Percentiles rank a stretch among this genome's conserved stretches.
Evolutionary conservation across 2,113 vertebrate species (phyloP).

Genomic region (Conger conger): DNA sequence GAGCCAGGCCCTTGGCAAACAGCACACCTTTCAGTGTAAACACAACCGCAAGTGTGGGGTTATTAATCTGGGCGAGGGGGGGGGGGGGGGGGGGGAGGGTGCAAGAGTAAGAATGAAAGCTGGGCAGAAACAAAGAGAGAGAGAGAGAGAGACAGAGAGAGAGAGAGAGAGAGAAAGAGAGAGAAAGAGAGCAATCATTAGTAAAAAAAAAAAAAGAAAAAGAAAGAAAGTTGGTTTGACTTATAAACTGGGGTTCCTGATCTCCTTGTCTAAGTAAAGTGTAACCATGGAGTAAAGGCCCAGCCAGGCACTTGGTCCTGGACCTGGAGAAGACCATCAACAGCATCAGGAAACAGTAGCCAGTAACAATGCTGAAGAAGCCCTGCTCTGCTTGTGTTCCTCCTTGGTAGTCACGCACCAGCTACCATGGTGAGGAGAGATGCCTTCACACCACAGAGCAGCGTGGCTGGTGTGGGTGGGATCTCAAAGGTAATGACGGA

Average conservation of each 20-base stretch:
- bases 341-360: neutral
- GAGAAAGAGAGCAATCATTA: neutral
- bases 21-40: constrained; percentile 37
- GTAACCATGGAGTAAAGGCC: neutral
- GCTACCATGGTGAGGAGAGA: neutral
- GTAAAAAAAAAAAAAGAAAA: neutral
- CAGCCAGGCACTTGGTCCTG: neutral
- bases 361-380: neutral
- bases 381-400: too few relatives aligned
- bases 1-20: constrained; percentile 28
- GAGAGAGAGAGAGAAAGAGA: neutral
- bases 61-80: neutral
- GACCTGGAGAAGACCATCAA: neutral
- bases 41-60: constrained; percentile 4
- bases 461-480: neutral
- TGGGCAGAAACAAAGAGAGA: neutral
- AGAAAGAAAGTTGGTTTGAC: neutral
- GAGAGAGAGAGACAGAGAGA: neutral
- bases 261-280: neutral
- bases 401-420: neutral
- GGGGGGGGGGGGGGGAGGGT: neutral
- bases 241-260: neutral
- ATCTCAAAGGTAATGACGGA: neutral
- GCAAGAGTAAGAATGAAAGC: neutral
- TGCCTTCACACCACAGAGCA: neutral